Evolutionary conservation across 2,113 vertebrate genomes (phyloP), one percentile per base, ranked within the genome.

Genomic region (Larimichthys crocea): DNA sequence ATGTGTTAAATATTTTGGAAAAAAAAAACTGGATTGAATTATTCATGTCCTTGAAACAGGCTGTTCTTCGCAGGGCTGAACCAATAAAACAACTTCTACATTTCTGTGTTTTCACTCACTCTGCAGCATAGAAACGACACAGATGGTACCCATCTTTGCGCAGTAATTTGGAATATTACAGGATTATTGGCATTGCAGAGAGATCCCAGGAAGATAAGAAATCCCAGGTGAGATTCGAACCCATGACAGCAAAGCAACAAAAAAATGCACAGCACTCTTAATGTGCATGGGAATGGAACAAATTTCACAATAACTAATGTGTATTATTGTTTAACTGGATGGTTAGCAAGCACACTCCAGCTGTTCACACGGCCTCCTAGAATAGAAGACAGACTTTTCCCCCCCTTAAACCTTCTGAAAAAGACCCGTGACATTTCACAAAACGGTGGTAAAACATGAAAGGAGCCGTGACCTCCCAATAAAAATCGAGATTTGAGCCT

Each of bases 11-110:
- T 57, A 68, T 24, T 48, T 80, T 63, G 16, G 16, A 46, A 46
- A 76, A 59, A 44, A 46, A 46, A 76, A 59, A 44, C 20, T 86
- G 67, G 11, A 63, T 74, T 80, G 40, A 52, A 12, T 55, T 67
- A 69, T 76, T 82, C 55, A 57, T 65, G 24, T 75, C 46, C 24
- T 68, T 8, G 11, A 31, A 24, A 72, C 52, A 59, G 53, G 56
- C 69, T 71, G 42, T 49, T 81, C 49, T 63, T 81, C 35, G 62
- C 57, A 19, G 64, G 72, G 50, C 67, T 66, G 71, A 91, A 86
- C 61, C 56, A 92, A 90, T 89, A 87, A 93, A 91, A 82, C 40
- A 19, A 24, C 65, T 77, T 79, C 83, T 74, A 42, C 44, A 10
- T 80, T 60, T 78, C 40, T 73, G 73, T 76, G 65, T 87, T 79